Evolutionary conservation across 2,888 invertebrate genomes (phyloP), one percentile per base, ranked within the genome.

Genomic region (Chironomus riparius): DNA sequence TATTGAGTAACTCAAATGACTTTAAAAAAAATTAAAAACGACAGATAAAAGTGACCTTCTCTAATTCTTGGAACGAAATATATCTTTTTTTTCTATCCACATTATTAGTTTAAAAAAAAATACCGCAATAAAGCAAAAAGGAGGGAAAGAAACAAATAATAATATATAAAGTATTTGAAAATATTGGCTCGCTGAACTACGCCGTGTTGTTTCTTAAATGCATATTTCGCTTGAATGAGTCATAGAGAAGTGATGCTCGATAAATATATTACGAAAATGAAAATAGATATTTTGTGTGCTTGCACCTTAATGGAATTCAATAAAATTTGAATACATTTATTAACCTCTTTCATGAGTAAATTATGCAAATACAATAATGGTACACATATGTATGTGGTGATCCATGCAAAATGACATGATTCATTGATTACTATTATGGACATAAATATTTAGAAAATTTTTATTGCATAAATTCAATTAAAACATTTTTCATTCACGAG

Each of bases 361-460:
- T 38, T 38, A 38, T 38, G 38, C 38, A 38, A 38, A 38, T 38
- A 10, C 10, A 38, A 38, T 38, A 10, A 38, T 38, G 38, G 38
- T 38, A 38, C 38, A 38, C 38, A 38, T 38, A 38, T 28, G 28
- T 28, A 28, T 38, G 38, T 38, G 38, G 38, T 38, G 38, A 38
- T 38, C 38, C 62, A 73, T 61, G 72, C 48, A 62, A 56, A 61
- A 62, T 62, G 72, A 61, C 72, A 61, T 73, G 72, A 73, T 61
- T 47, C 47, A 73, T 62, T 47, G 65, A 65, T 56, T 56, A 18
- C 56, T 18, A 56, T 56, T 56, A 18, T 56, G 56, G n/a, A 18
- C 56, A 56, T 56, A 56, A 56, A 18, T 56, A 56, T 56, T 56
- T 56, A n/a, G 56, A 38, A 38, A 38, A 38, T 38, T 38, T 38